Percentiles rank a stretch among this genome's conserved stretches.
Evolutionary conservation across 2,888 invertebrate species (phyloP).

Genomic region (Torymus aiolomorphi): DNA sequence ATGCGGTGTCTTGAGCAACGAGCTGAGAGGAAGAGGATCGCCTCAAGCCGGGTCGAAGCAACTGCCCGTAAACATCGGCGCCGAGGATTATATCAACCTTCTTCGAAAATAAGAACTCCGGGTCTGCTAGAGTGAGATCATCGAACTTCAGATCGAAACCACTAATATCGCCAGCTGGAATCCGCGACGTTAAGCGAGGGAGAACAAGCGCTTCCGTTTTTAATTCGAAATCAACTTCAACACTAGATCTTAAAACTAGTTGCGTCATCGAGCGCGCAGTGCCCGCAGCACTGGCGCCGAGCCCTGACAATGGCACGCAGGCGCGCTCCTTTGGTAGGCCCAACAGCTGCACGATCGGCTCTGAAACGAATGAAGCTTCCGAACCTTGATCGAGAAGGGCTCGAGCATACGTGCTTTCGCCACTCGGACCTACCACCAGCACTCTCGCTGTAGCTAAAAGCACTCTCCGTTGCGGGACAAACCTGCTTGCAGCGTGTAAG

Average conservation of each 20-base stretch:
- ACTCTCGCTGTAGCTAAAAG: neutral
- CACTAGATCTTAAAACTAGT: neutral
- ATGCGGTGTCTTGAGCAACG: neutral
- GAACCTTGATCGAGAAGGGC: conserved; percentile 48
- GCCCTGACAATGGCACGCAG: neutral
- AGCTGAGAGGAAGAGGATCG: neutral
- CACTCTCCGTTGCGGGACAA: neutral
- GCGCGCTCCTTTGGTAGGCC: neutral
- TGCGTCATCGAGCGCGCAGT: neutral
- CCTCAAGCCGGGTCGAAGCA: neutral
- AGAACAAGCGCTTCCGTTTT: neutral
- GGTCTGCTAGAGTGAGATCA: neutral
- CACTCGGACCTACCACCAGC: conserved; percentile 15
- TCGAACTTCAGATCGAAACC: neutral
- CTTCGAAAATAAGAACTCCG: neutral
- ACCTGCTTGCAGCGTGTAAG: neutral
- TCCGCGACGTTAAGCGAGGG: neutral
- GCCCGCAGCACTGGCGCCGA: neutral
- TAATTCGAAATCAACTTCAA: neutral
- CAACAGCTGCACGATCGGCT: conserved; percentile 29
- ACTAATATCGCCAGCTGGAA: neutral
- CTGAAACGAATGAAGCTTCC: conserved; percentile 41
- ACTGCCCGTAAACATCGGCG: neutral
- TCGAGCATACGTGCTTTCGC: conserved; percentile 12
- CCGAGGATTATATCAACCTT: neutral